Conservation (phyloP, 2,797 vertebrate species). For the Pyrrhura leucotis region DNA sequence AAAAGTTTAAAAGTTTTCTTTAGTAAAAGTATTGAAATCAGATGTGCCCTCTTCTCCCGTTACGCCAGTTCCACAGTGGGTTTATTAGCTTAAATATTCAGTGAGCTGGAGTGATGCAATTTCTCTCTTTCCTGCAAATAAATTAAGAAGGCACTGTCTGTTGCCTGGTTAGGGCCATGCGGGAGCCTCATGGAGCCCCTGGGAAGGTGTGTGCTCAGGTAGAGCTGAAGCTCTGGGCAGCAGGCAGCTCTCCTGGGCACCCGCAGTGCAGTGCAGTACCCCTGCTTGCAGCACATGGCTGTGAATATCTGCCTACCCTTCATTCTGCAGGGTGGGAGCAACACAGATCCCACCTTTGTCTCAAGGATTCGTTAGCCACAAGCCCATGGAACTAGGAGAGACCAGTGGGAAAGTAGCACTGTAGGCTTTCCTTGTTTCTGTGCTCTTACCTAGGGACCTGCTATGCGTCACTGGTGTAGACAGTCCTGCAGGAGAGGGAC, state of each 20-base stretch:
- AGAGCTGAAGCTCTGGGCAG: not conserved
- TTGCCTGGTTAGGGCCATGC: not conserved
- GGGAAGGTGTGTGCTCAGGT: not conserved
- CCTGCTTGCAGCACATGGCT: not conserved
- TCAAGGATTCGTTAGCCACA: not conserved
- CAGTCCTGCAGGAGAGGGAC: not conserved
- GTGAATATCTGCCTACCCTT: not conserved
- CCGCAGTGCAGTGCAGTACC: not conserved
- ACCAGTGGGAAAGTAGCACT: not conserved
- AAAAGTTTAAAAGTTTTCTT: not conserved
- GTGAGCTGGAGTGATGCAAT: not conserved
- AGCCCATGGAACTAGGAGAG: not conserved
- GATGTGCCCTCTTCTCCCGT: accelerated
- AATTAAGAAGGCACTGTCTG: accelerated
- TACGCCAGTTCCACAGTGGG: not conserved
- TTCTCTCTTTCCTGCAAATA: not conserved
- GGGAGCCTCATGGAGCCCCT: not conserved
- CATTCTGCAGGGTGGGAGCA: not conserved
- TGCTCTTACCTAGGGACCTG: not conserved
- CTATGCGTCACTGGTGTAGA: not conserved
- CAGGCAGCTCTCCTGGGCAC: not conserved
- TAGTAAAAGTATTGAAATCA: not conserved
- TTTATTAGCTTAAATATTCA: not conserved
- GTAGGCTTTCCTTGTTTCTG: not conserved
- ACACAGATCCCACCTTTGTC: not conserved